Percentiles rank a stretch among this genome's conserved stretches.
Conservation (phyloP, 2,797 vertebrate species). For the Labroides dimidiatus region DNA sequence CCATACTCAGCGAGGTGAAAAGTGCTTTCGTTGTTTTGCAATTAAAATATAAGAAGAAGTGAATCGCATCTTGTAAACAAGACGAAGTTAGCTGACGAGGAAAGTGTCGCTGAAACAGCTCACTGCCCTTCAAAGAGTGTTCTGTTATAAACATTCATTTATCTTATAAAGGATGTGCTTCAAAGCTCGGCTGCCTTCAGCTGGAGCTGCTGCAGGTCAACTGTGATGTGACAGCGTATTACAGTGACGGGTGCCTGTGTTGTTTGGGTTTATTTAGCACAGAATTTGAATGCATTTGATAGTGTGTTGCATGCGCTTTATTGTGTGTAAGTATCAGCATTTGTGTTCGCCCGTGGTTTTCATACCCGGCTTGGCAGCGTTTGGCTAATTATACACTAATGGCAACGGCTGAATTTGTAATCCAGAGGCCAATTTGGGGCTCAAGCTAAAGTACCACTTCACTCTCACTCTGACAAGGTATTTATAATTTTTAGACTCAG, state of each 20-base stretch:
- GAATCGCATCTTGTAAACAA: constrained; percentile 7
- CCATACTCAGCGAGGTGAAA: neutral
- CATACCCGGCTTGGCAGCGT: constrained; percentile 19
- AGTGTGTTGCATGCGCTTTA: constrained; percentile 11
- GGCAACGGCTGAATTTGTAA: constrained; percentile 29
- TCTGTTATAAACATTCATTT: constrained; percentile 44
- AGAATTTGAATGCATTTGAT: constrained; percentile 7
- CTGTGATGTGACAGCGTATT: constrained; percentile 61
- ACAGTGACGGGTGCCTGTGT: constrained; percentile 70
- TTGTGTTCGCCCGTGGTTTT: constrained; percentile 20
- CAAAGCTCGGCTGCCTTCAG: constrained; percentile 54
- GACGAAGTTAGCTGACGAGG: neutral
- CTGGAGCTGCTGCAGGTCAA: constrained; percentile 55
- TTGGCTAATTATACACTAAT: constrained; percentile 39
- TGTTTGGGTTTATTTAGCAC: constrained; percentile 67
- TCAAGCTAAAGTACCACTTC: constrained; percentile 45
- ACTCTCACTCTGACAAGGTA: constrained; percentile 54
- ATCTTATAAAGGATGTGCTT: constrained; percentile 47
- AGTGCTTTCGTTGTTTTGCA: neutral
- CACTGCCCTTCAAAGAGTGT: constrained; percentile 38
- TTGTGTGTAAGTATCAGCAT: constrained; percentile 3
- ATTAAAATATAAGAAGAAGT: neutral
- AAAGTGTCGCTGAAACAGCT: constrained; percentile 24
- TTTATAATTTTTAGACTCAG: constrained; percentile 62
- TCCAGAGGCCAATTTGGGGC: constrained; percentile 38